These are phyloP conservation scores for Drosophila neocordata DNA, from an alignment of 1,140 invertebrate species.

Conservation along the genomic window DNA sequence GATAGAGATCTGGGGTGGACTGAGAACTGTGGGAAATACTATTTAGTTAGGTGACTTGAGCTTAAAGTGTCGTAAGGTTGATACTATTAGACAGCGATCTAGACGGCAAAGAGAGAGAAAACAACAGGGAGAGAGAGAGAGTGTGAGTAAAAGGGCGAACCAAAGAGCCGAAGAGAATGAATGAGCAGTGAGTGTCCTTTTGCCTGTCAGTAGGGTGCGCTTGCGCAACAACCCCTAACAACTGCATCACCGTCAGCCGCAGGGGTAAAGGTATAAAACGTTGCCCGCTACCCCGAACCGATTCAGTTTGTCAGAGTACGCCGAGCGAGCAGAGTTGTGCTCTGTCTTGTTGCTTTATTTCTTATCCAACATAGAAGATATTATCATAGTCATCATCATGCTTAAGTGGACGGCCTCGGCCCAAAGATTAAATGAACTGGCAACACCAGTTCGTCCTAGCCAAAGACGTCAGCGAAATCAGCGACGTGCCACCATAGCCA, in stretches of 20 bases:
- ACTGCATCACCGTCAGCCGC: neutral
- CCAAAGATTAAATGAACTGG: conserved; percentile 51
- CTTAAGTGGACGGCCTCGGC: conserved; percentile 78
- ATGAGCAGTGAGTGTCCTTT: conserved; percentile 15
- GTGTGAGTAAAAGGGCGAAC: neutral
- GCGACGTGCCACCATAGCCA: conserved; percentile 49
- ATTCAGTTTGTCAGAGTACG: conserved; percentile 82
- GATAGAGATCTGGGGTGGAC: conserved; percentile 54
- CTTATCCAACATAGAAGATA: conserved; percentile 11
- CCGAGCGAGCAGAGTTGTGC: conserved; percentile 31
- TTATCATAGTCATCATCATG: conserved; percentile 39
- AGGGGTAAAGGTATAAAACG: conserved; percentile 57
- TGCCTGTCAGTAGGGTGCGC: conserved; percentile 40
- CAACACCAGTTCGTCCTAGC: conserved; percentile 2
- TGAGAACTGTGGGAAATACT: conserved; percentile 46
- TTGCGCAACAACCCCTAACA: conserved; percentile 74
- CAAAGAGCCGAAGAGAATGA: neutral
- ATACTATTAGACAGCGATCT: conserved; percentile 7
- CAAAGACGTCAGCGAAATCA: conserved; percentile 33
- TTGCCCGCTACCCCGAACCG: conserved; percentile 37
- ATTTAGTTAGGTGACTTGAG: conserved; percentile 1
- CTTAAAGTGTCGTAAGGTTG: conserved; percentile 10
- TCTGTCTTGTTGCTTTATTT: conserved; percentile 12
- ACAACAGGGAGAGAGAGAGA: neutral
- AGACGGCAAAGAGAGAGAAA: neutral